Percentiles rank a stretch among this genome's conserved stretches.
Conservation (phyloP, 2,113 vertebrate species). For the Myanophis thanlyinensis region DNA sequence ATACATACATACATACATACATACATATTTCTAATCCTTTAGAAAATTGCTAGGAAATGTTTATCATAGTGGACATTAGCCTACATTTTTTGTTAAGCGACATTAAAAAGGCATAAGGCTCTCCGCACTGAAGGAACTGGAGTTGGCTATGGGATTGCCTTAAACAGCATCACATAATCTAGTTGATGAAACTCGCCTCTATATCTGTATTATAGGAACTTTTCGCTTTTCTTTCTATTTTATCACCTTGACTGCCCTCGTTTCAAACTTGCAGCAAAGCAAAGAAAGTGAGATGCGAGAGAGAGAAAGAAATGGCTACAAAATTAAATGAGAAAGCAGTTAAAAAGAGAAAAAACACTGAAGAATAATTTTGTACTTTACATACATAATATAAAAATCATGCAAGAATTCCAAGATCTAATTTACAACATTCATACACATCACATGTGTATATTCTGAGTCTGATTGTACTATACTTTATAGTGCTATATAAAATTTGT, state of each 20-base stretch:
- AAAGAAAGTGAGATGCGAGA: constrained; percentile 21
- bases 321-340: constrained; percentile 54
- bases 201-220: constrained; percentile 25
- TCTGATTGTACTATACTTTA: not conserved
- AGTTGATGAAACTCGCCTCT: constrained; percentile 42
- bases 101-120: constrained; percentile 18
- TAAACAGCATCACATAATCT: constrained; percentile 34
- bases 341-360: not conserved
- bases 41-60: not conserved
- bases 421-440: constrained; percentile 9
- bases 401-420: not conserved
- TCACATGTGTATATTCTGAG: not conserved
- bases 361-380: constrained; percentile 18
- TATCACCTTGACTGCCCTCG: constrained; percentile 39
- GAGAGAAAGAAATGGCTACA: constrained; percentile 27
- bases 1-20: no score
- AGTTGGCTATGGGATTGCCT: constrained; percentile 34
- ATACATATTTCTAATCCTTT: no score
- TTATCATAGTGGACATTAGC: not conserved
- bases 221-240: constrained; percentile 25
- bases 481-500: not conserved
- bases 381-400: constrained; percentile 14
- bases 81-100: not conserved
- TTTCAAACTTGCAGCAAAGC: constrained; percentile 44
- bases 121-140: constrained; percentile 7